Evolutionary conservation across 2,888 invertebrate genomes (phyloP).

Genomic region (Callyntrura sp.): DNA sequence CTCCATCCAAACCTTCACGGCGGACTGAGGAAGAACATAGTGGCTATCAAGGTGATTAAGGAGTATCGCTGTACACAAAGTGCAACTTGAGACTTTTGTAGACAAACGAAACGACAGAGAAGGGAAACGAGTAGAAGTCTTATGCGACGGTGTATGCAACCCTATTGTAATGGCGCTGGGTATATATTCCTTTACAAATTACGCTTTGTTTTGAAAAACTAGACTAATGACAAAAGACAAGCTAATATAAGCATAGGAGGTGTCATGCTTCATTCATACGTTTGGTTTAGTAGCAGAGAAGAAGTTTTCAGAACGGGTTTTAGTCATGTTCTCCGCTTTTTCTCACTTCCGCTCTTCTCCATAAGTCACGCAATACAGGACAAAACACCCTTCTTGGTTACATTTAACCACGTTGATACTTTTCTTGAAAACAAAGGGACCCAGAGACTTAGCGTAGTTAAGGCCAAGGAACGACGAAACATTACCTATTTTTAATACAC

Average conservation of each 20-base stretch:
- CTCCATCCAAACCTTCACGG: background rate
- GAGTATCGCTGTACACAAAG: constrained; percentile 13
- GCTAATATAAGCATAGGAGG: constrained; percentile 82
- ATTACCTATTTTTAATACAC: no score
- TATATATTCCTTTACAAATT: background rate
- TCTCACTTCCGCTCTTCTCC: constrained; percentile 82
- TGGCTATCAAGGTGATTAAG: background rate
- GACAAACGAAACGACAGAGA: background rate
- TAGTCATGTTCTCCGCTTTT: constrained; percentile 81
- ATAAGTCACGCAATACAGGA: constrained; percentile 83
- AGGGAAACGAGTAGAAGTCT: background rate
- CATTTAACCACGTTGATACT: no score
- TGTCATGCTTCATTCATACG: constrained; percentile 83
- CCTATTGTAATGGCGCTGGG: no score
- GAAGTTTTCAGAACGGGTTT: constrained; percentile 75
- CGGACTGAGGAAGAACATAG: background rate
- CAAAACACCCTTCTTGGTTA: background rate
- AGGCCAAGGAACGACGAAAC: no score
- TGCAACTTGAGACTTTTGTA: constrained; percentile 45
- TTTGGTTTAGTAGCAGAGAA: constrained; percentile 53
- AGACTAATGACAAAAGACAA: constrained; percentile 68
- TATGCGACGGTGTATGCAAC: background rate
- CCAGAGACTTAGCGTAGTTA: no score
- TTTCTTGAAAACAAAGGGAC: no score
- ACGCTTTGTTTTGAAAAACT: background rate